Base-by-base conservation (phyloP, 2,888 invertebrate species). In the Adineta ricciae region DNA sequence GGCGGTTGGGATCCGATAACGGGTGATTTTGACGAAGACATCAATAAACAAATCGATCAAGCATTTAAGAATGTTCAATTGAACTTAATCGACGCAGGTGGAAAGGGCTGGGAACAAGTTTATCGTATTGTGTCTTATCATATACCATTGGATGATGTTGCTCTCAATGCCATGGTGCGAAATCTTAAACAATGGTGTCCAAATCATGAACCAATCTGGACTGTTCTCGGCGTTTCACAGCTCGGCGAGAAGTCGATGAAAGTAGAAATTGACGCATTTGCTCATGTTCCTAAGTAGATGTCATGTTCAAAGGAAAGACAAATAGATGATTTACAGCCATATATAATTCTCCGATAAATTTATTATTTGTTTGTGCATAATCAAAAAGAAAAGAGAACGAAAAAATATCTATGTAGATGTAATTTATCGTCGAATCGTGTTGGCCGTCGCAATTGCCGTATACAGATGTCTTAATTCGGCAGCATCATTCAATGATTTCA, bases 401-500 rank as follows among this genome's bases (percentile, higher is more conserved):
- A 46, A 46, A 64, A 64, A 32, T 16, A 46, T 46, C 5, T 46
- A 46, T 46, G 46, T 64, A 64, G 64, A 64, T 64, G 32, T 64
- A 64, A 64, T 78, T 78, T 41, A 78, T 78, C 78, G 38, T 78
- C 78, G 38, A 41, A 78, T n/a, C 14, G 78, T 78, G 41, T 78
- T 78, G 3, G 78, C 78, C 19, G 78, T 14, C 9, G 38, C 38
- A 41, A 41, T 78, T 41, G n/a, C 19, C 78, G 41, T 36, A 41
- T 78, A 78, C 8, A 78, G 41, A 38, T 78, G 78, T 78, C 78
- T 78, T 38, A 78, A 24, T 78, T 38, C 78, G 11, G 41, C 38
- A 38, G n/a, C 78, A 41, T 78, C 78, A 78, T 78, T 41, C 38
- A 78, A n/a, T 41, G 78, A 78, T 41, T 41, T 78, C 3, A 78